Conservation (phyloP, 2,113 vertebrate species). For the Falco punctatus region DNA sequence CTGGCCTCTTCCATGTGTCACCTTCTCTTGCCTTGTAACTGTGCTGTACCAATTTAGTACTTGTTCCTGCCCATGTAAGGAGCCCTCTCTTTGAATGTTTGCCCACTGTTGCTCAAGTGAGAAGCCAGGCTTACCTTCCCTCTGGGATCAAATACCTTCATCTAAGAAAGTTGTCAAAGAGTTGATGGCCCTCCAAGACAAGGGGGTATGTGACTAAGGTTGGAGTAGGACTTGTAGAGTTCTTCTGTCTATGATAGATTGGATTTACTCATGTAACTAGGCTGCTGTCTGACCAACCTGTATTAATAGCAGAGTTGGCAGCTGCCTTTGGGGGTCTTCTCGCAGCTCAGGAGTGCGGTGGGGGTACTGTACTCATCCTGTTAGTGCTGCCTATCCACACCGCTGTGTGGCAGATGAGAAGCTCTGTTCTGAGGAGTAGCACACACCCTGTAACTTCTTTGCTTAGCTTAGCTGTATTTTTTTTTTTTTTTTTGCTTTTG, state of each 20-base stretch:
- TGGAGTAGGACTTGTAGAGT: background rate
- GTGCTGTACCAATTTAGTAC: background rate
- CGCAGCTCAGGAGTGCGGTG: background rate
- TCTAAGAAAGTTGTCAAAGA: background rate
- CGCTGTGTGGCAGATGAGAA: background rate
- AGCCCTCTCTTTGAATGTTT: background rate
- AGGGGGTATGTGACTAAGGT: background rate
- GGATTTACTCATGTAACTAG: background rate
- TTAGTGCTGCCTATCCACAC: accelerated
- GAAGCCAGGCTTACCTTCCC: background rate
- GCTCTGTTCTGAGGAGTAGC: background rate
- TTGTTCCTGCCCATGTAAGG: background rate
- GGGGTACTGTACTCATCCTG: too few relatives aligned
- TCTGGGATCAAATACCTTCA: background rate
- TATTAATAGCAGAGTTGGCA: background rate
- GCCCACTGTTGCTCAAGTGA: background rate
- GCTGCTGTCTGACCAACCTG: background rate
- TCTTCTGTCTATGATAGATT: background rate
- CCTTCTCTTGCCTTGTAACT: background rate
- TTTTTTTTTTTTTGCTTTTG: background rate
- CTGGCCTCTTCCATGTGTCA: background rate
- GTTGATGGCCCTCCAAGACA: background rate
- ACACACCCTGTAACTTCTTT: background rate
- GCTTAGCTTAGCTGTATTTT: background rate
- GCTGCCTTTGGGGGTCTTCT: background rate